Evolutionary conservation across 2,888 invertebrate species (phyloP), one percentile per base, ranked within the genome.

Genomic region (Frankliniella intonsa): DNA sequence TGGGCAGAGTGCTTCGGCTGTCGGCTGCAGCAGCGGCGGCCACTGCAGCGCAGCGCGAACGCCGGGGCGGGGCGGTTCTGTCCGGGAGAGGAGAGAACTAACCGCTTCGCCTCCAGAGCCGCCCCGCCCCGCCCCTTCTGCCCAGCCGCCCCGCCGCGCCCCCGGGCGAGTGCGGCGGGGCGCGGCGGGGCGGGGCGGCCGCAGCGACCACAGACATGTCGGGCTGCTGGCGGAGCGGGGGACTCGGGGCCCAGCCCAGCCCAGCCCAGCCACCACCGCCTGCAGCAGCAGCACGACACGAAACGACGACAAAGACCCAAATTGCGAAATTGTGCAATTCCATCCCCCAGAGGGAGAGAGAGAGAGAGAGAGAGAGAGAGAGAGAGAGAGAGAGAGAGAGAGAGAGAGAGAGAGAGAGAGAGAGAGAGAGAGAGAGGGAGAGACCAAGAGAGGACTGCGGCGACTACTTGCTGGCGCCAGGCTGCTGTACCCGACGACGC

Each of bases 321-420:
- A 69, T 69, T 69, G 69, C 69, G 69, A 69, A 69, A 69, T 69
- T 69, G 69, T 69, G 69, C 69, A 69, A 69, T 69, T 69, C n/a
- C 38, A 2, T 38, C 38, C 38, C 62, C 22, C 69, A 65, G 65
- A n/a, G 65, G 19, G 65, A 22, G 65, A 65, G 65, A n/a, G n/a
- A n/a, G n/a, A n/a, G n/a, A n/a, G n/a, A n/a, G n/a, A n/a, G n/a
- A n/a, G n/a, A n/a, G n/a, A n/a, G n/a, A n/a, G n/a, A n/a, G n/a
- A n/a, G 3, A 38, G 38, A 38, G 3, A 38, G 38, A 38, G 38
- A 38, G 3, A 38, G 38, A 38, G 38, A 38, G 3, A 38, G 38
- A 2, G 5, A 38, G 38, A 38, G 38, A 38, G 38, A 38, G 38
- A 38, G 3, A 38, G 38, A 38, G 38, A 38, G 3, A 38, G 38